Conservation (phyloP, 2,888 invertebrate genomes). For the Drosophila limbata region DNA sequence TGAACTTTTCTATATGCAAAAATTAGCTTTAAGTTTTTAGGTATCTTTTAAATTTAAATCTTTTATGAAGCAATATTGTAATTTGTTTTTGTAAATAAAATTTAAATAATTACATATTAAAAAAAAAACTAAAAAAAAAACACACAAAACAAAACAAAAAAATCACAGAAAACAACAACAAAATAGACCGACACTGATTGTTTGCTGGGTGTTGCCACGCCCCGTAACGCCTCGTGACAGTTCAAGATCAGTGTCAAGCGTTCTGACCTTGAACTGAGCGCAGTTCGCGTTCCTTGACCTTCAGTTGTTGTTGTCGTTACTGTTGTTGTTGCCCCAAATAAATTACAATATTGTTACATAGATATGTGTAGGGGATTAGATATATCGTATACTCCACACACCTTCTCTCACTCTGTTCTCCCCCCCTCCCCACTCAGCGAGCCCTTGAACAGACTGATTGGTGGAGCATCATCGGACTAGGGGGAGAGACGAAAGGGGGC, state of each 20-base stretch:
- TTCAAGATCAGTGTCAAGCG: conserved; percentile 44
- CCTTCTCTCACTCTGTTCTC: neutral
- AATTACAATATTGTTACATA: conserved; percentile 73
- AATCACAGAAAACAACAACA: conserved; percentile 70
- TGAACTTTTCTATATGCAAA: conserved; percentile 72
- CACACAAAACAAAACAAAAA: conserved; percentile 71
- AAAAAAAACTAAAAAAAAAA: conserved; percentile 63
- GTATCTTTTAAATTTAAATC: conserved; percentile 79
- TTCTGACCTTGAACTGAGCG: conserved; percentile 31
- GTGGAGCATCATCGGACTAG: neutral
- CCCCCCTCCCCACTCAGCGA: neutral
- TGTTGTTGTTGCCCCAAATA: conserved; percentile 45
- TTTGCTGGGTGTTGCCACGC: conserved; percentile 5
- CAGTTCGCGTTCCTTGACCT: conserved; percentile 20
- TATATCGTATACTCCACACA: neutral
- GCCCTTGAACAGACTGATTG: conserved; percentile 9
- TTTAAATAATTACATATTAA: conserved; percentile 80
- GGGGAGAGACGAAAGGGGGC: too few species aligned
- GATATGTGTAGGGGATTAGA: conserved; percentile 24
- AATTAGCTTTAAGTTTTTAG: conserved; percentile 80
- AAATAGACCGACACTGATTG: conserved; percentile 4
- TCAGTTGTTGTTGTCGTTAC: conserved; percentile 29
- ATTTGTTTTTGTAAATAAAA: conserved; percentile 85
- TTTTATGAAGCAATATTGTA: conserved; percentile 83
- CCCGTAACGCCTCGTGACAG: conserved; percentile 6